These are phyloP conservation scores for Neoaliturus tenellus DNA, from an alignment of 2,888 invertebrate genomes.

Conservation along the genomic window DNA sequence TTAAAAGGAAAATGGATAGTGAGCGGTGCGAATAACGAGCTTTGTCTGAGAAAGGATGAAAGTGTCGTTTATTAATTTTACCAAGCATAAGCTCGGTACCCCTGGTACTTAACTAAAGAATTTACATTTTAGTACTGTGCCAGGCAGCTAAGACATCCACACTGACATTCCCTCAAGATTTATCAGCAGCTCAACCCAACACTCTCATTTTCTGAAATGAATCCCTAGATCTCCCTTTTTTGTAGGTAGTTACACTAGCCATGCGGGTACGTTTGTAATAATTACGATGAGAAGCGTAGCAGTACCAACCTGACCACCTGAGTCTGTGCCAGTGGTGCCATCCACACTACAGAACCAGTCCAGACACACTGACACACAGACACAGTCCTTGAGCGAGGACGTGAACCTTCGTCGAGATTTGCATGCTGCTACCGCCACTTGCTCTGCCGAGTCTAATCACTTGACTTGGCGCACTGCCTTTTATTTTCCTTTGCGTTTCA, in stretches of 20 bases:
- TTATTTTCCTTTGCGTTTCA: constrained; percentile 7
- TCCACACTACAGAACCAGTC: constrained; percentile 13
- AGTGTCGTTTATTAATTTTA: too few relatives aligned
- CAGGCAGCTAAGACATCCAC: too few relatives aligned
- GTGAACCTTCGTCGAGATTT: neutral
- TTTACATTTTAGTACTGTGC: too few relatives aligned
- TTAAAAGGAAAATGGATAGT: too few relatives aligned
- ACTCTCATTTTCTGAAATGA: too few relatives aligned
- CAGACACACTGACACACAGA: constrained; percentile 47
- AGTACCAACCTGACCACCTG: neutral
- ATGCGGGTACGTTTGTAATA: constrained; percentile 8
- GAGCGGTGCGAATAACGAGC: too few relatives aligned
- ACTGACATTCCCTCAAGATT: too few relatives aligned
- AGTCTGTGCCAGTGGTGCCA: neutral
- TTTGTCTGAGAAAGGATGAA: too few relatives aligned
- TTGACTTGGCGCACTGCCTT: constrained; percentile 24
- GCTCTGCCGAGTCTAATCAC: neutral
- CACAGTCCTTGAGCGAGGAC: constrained; percentile 22
- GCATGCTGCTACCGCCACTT: constrained; percentile 18
- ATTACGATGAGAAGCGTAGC: neutral
- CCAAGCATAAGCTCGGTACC: too few relatives aligned
- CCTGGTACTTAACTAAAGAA: too few relatives aligned
- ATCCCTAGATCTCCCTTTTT: too few relatives aligned
- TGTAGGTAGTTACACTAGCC: neutral
- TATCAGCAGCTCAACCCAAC: too few relatives aligned